A percentile compares a stretch with the other conserved stretches of the same genome.
Evolutionary conservation across 1,140 invertebrate genomes (phyloP).

Genomic region (Telenomus remus): DNA sequence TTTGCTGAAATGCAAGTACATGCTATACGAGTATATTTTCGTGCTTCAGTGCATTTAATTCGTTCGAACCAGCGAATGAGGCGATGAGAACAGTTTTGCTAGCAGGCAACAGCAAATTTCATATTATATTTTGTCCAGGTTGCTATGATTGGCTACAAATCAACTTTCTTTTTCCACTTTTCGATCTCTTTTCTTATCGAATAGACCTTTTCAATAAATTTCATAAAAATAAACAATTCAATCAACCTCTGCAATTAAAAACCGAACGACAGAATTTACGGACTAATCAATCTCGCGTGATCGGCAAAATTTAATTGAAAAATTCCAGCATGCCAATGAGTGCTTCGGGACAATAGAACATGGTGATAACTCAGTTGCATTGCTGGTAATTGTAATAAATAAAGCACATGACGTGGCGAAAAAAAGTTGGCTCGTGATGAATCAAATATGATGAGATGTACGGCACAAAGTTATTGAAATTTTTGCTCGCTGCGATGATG

Average conservation of each 20-base stretch:
- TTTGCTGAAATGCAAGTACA: conserved; percentile 27
- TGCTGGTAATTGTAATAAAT: conserved; percentile 22
- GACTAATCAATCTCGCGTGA: too few relatives aligned
- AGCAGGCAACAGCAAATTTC: conserved; percentile 22
- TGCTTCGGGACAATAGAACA: not conserved
- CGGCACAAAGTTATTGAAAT: conserved; percentile 4
- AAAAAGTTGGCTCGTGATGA: conserved; percentile 12
- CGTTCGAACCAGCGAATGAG: conserved; percentile 33
- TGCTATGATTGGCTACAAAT: conserved; percentile 15
- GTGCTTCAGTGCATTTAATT: conserved; percentile 47
- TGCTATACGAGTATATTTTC: conserved; percentile 34
- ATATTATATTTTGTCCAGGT: conserved; percentile 19
- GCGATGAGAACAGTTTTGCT: not conserved
- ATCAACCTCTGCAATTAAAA: too few relatives aligned
- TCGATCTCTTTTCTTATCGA: too few relatives aligned
- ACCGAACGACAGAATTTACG: too few relatives aligned
- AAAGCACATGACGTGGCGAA: conserved; percentile 11
- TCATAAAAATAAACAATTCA: too few relatives aligned
- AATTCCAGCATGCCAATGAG: conserved; percentile 4
- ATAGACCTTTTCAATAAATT: too few relatives aligned
- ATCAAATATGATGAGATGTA: not conserved
- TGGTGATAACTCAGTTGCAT: not conserved
- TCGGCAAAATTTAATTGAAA: conserved; percentile 29
- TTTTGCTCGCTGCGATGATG: too few relatives aligned
- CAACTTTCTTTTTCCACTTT: too few relatives aligned